Evolutionary conservation across 2,797 vertebrate species (phyloP), one percentile per base, ranked within the genome.

Genomic region (Acanthis flammea): DNA sequence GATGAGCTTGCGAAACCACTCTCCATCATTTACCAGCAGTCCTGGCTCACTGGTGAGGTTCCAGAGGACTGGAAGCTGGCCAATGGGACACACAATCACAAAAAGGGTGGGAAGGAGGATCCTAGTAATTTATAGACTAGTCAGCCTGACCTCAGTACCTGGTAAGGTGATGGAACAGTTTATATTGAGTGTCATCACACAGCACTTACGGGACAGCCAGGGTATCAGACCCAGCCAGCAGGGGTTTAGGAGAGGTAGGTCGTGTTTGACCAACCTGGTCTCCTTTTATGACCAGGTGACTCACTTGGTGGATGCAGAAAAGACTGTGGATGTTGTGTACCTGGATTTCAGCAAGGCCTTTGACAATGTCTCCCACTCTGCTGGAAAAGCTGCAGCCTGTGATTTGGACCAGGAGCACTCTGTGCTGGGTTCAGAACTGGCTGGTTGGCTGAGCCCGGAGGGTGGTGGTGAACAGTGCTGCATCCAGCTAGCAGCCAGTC

Each of bases 401-500:
- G 7, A 7, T 33, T 35, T 5, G 23, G 33, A 35, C 23, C 23
- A 57, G 54, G 54, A 57, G 23, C 54, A 35, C 54, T 35, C 33
- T 35, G 9, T 11, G 54, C 33, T 57, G 33, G 10, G n/a, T 8
- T 35, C 1, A 3, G 54, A 57, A 35, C 33, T 35, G 54, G 33
- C 33, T 57, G 54, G 0, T 4, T 55, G 31, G 54, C n/a, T 0
- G 1, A 9, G n/a, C n/a, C 22, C 54, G 24, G 54, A 24, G n/a
- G 4, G 53, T 15, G 31, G 2, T 54, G 23, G 54, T 35, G n/a
- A 35, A 2, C 2, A 2, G 33, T 12, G 33, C 23, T 57, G n/a
- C 33, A 57, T 12, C 23, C 33, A 57, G 15, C 54, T 57, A 33
- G 39, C 39, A 39, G 39, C 39, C 39, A 39, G 39, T 0, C 54